Evolutionary conservation across 2,797 vertebrate species (phyloP).

Genomic region (Octomys mimax): DNA sequence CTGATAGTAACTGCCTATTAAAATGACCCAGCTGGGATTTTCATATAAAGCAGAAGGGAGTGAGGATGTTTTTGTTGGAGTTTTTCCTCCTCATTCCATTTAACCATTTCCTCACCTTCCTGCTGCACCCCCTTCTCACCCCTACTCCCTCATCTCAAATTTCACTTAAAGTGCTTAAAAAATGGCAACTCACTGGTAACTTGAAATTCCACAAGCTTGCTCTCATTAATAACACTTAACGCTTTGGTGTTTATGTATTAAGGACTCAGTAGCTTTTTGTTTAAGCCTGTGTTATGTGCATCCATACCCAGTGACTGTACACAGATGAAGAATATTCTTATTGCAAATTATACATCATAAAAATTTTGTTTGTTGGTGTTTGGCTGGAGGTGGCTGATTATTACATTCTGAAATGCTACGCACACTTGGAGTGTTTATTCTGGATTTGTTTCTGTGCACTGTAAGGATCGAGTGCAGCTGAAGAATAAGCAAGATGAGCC

Average conservation of each 20-base stretch:
- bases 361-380: slow-evolving; percentile 14
- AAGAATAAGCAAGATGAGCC: slow-evolving; percentile 66
- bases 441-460: slow-evolving; percentile 64
- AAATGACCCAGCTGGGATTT: slow-evolving; percentile 79
- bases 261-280: not conserved
- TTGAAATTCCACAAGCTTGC: not conserved
- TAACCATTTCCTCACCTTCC: slow-evolving; percentile 14
- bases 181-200: not conserved
- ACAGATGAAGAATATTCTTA: not conserved
- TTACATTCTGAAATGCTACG: slow-evolving; percentile 12
- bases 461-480: slow-evolving; percentile 61
- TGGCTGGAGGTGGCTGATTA: slow-evolving; percentile 57
- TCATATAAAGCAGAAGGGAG: slow-evolving; percentile 27
- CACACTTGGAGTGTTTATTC: slow-evolving; percentile 61
- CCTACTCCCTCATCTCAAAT: slow-evolving; percentile 10
- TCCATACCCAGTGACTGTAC: not conserved
- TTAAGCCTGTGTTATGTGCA: not conserved
- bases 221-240: not conserved
- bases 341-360: not conserved
- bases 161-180: slow-evolving; percentile 40
- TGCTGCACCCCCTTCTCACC: not conserved
- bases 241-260: not conserved
- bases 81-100: slow-evolving; percentile 55
- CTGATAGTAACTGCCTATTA: slow-evolving; percentile 81
- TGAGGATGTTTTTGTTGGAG: slow-evolving; percentile 41